Evolutionary conservation across 2,888 invertebrate genomes (phyloP).

Genomic region (Dermolepida albohirtum): DNA sequence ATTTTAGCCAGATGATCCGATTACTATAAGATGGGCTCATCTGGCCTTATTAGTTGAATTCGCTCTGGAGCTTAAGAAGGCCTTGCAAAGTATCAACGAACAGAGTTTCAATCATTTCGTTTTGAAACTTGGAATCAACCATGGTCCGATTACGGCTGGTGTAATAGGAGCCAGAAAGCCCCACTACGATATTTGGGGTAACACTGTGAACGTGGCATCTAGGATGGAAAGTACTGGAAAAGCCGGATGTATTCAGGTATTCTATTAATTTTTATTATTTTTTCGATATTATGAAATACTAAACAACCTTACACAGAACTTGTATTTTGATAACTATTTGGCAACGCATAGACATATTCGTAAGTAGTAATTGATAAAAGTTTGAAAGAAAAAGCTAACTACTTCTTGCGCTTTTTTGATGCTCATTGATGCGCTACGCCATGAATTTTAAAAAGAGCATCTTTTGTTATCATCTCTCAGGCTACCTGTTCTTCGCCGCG

Average conservation of each 20-base stretch:
- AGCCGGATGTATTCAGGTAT: conserved; percentile 92
- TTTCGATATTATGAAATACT: no score
- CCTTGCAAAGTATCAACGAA: conserved; percentile 92
- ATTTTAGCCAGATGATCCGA: conserved; percentile 76
- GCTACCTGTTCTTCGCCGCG: no score
- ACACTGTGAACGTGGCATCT: conserved; percentile 96
- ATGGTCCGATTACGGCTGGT: conserved; percentile 95
- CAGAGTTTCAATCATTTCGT: conserved; percentile 97
- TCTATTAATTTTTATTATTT: conserved; percentile 17
- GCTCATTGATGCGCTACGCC: no score
- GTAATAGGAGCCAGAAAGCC: conserved; percentile 96
- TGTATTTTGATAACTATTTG: no score
- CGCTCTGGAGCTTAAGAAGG: conserved; percentile 89
- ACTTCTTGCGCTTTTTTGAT: no score
- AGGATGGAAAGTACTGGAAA: conserved; percentile 98
- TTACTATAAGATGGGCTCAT: conserved; percentile 84
- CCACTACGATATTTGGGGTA: conserved; percentile 97
- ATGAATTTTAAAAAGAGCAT: no score
- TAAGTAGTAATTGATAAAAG: no score
- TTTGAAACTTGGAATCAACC: conserved; percentile 93
- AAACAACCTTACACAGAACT: no score
- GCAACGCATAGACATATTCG: no score
- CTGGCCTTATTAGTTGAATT: conserved; percentile 88
- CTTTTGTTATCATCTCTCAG: no score
- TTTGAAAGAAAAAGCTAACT: no score